Conservation (phyloP, 2,113 vertebrate species). For the Pseudorasbora parva region DNA sequence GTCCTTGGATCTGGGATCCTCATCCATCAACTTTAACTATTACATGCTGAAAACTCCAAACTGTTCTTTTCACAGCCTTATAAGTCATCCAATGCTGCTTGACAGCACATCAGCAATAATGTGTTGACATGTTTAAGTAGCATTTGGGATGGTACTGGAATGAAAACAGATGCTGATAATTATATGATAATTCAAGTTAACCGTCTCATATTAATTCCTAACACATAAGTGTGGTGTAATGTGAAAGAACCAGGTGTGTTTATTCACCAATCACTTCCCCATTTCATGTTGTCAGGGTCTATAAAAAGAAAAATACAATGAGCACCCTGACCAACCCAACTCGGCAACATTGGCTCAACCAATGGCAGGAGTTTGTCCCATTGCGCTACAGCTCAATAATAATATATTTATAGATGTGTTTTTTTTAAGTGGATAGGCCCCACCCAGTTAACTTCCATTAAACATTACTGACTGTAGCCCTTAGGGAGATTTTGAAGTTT, state of each 20-base stretch:
- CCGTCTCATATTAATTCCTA: conserved; percentile 3
- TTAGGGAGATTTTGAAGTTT: not conserved
- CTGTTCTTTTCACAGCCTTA: conserved; percentile 9
- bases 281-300: not conserved
- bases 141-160: conserved; percentile 10
- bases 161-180: conserved; percentile 35
- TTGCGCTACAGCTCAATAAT: not conserved
- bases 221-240: not conserved
- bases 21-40: conserved; percentile 37
- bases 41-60: conserved; percentile 23
- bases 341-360: not conserved
- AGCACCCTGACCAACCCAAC: not conserved
- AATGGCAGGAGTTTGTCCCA: not conserved
- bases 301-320: not conserved
- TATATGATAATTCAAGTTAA: not conserved
- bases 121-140: conserved; percentile 12
- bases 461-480: not conserved
- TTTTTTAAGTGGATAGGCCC: not conserved
- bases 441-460: not conserved
- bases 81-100: not conserved
- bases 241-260: not conserved
- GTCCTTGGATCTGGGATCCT: not conserved
- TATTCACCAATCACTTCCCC: not conserved
- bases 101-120: not conserved
- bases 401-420: not conserved